Conservation (phyloP, 2,797 vertebrate genomes). For the Channa striata region DNA sequence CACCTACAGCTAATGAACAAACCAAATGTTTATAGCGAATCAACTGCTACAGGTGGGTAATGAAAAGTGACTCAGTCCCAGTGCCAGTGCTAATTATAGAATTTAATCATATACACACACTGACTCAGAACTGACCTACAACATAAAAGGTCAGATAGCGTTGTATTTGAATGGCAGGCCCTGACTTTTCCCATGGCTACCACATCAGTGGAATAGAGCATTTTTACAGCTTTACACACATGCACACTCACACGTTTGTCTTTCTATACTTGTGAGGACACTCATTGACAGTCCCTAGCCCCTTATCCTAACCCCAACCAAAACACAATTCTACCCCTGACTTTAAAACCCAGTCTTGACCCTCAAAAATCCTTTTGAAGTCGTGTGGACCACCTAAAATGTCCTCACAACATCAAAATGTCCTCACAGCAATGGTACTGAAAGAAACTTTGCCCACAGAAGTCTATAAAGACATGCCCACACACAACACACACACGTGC, state of each 20-base stretch:
- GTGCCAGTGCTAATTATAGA: slow-evolving; percentile 75
- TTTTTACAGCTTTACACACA: slow-evolving; percentile 62
- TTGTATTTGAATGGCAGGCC: slow-evolving; percentile 68
- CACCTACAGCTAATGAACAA: slow-evolving; percentile 21
- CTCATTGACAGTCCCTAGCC: too few species aligned
- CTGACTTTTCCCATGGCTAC: slow-evolving; percentile 79
- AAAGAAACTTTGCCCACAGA: too few species aligned
- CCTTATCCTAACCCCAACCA: too few species aligned
- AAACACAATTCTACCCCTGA: too few species aligned
- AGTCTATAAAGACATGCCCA: too few species aligned
- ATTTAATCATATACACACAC: slow-evolving; percentile 65
- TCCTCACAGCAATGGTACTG: too few species aligned
- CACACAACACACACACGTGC: slow-evolving; percentile 36
- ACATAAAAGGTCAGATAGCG: slow-evolving; percentile 58
- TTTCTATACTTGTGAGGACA: too few species aligned
- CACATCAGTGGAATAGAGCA: slow-evolving; percentile 34
- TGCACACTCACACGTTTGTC: slow-evolving; percentile 14
- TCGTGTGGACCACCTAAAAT: too few species aligned
- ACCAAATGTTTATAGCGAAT: slow-evolving; percentile 53
- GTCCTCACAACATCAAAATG: too few species aligned
- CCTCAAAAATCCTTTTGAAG: too few species aligned
- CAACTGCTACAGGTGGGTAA: slow-evolving; percentile 50
- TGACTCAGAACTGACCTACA: slow-evolving; percentile 47
- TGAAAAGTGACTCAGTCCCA: slow-evolving; percentile 59
- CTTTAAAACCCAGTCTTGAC: too few species aligned